These are phyloP conservation scores for Rhinoraja longicauda DNA, from an alignment of 2,797 vertebrate species.

Conservation along the genomic window DNA sequence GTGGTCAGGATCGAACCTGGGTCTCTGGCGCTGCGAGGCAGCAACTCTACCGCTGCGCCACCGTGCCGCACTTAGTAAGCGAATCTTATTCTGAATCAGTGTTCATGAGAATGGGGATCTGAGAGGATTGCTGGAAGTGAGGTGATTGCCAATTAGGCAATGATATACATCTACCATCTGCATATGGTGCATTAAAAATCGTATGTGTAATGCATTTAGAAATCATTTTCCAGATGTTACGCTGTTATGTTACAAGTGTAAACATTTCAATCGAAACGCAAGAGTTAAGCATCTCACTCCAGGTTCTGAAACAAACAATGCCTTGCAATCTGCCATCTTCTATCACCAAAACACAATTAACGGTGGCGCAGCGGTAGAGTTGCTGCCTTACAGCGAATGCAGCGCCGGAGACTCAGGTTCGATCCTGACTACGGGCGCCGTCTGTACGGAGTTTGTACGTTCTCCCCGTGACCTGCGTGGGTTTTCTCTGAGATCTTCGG, in stretches of 20 bases:
- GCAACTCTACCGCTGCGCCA: no score
- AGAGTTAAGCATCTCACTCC: neutral
- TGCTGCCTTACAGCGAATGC: no score
- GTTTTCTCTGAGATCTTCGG: no score
- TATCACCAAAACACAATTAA: neutral
- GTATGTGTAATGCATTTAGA: neutral
- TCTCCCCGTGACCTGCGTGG: no score
- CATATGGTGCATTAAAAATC: neutral
- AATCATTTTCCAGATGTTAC: neutral
- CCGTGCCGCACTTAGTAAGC: no score
- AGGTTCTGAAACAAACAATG: neutral
- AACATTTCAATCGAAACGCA: neutral
- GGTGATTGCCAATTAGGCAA: neutral
- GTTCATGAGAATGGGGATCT: neutral
- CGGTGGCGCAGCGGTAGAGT: no score
- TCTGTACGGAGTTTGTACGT: no score
- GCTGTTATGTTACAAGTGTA: neutral
- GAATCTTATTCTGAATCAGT: neutral
- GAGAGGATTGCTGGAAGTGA: neutral
- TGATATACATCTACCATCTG: constrained; percentile 10
- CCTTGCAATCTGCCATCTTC: neutral
- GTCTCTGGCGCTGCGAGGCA: no score
- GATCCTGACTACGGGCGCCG: no score
- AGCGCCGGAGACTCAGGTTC: no score
- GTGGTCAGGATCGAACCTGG: no score